These are phyloP conservation scores for Porites evermanni DNA, from an alignment of 92 coral and sea anemone genomes.

Conservation along the genomic window DNA sequence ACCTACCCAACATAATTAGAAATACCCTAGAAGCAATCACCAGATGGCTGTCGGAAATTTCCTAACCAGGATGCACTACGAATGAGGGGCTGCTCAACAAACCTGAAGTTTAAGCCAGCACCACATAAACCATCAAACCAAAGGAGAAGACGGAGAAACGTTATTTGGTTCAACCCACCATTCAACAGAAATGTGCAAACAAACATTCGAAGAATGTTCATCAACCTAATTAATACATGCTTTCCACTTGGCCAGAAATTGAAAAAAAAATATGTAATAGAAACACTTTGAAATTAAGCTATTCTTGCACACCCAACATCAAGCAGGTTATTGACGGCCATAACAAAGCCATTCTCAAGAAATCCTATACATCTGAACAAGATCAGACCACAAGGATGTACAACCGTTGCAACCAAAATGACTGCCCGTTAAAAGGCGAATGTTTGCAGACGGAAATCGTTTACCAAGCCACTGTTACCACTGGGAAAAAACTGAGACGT, in stretches of 20 bases:
- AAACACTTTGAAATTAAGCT: neutral
- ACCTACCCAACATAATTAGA: no score
- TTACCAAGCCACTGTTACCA: neutral
- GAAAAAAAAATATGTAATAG: neutral
- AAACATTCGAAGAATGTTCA: neutral
- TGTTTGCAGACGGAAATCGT: neutral
- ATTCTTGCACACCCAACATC: neutral
- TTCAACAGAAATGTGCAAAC: constrained; percentile 6
- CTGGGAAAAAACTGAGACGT: no score
- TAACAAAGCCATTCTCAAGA: neutral
- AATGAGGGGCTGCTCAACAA: neutral
- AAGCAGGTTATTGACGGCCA: constrained; percentile 5
- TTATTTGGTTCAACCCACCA: constrained; percentile 2
- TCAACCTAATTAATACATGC: neutral
- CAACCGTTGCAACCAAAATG: neutral
- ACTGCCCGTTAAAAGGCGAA: neutral
- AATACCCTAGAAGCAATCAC: no score
- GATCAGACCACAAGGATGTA: neutral
- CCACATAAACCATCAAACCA: constrained; percentile 6
- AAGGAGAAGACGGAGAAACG: neutral
- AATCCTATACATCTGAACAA: neutral
- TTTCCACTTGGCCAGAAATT: neutral
- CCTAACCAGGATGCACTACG: no score
- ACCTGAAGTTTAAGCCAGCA: neutral
- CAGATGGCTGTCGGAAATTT: no score